Base-by-base conservation (phyloP, 2,113 vertebrate species). In the Gallinago media region DNA sequence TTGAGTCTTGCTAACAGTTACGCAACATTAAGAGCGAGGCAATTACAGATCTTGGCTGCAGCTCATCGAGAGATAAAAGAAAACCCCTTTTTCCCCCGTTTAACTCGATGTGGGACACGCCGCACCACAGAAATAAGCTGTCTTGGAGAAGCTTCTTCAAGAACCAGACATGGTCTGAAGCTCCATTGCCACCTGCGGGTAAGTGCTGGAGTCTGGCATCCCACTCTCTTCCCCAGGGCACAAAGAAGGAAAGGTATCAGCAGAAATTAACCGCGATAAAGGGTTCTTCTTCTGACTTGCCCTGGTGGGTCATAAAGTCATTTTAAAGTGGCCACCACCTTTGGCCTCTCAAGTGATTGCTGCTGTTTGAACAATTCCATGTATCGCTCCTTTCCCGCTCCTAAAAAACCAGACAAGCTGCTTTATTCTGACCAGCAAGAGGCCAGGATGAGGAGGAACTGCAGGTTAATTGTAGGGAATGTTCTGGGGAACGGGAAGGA, bases 21-120 rank as follows among this genome's bases (percentile, higher is more conserved):
- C 36, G 94, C 96, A 97, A 97, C 93, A 97, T 97, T 97, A 96
- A 96, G 92, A 97, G 93, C 94, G 85, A 97, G 96, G 96, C 97
- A 97, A 97, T 97, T 97, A 97, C 91, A 89, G 92, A 97, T 95
- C 93, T 97, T 97, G 97, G 97, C 97, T 94, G 85, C 94, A 94
- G 89, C 87, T 94, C 95, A 32, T 46, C 81, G 90, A 94, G 88
- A 97, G 96, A 97, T 90, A 95, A 95, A 94, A 95, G 91, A 92
- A 92, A 58, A 86, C 86, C 47, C 86, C 94, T 90, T 80, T 92
- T 91, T 12, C 38, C 94, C 94, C 94, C 89, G 88, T 72, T 96
- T 89, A 94, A 94, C 91, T 97, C 92, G 36, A 62, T 72, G 36
- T 54, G 82, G 15, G 55, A 91, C 92, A 81, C 12, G 58, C 78